phyloP scores from a whole-genome alignment of 2,797 vertebrate genomes.

The Varecia variegata region DNA sequence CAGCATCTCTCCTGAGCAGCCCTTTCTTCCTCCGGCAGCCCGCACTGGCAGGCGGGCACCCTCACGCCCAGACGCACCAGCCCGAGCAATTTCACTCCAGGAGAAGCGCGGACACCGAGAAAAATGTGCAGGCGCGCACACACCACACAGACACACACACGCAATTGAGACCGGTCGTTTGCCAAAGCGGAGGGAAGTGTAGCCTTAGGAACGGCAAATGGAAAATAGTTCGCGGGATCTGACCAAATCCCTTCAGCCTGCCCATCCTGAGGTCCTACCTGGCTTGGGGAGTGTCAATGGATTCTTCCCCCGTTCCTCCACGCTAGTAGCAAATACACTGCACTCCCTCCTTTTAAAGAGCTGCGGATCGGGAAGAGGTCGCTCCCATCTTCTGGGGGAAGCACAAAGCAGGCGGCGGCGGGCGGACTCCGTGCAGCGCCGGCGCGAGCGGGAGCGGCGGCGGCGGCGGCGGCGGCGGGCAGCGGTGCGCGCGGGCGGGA shows the following conservation, averaged over 20 bases:
- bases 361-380: conserved; percentile 64
- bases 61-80: conserved; percentile 46
- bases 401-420: conserved; percentile 68
- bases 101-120: conserved; percentile 22
- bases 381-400: conserved; percentile 69
- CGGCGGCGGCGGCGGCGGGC: conserved; percentile 61
- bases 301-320: neutral
- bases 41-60: neutral
- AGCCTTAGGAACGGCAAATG: neutral
- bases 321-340: neutral
- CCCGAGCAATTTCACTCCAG: conserved; percentile 28
- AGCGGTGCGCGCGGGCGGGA: conserved; percentile 73
- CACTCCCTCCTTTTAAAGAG: conserved; percentile 65
- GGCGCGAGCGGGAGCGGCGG: conserved; percentile 58
- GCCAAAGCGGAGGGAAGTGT: neutral
- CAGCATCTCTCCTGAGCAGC: conserved; percentile 55
- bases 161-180: neutral
- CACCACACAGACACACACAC: neutral
- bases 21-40: conserved; percentile 37
- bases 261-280: conserved; percentile 67
- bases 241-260: neutral
- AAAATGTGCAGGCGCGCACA: conserved; percentile 6
- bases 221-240: neutral
- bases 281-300: conserved; percentile 45
- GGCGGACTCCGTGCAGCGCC: conserved; percentile 64